Conservation (phyloP, 2,888 invertebrate species). For the Eumacrocentrus americanus region DNA sequence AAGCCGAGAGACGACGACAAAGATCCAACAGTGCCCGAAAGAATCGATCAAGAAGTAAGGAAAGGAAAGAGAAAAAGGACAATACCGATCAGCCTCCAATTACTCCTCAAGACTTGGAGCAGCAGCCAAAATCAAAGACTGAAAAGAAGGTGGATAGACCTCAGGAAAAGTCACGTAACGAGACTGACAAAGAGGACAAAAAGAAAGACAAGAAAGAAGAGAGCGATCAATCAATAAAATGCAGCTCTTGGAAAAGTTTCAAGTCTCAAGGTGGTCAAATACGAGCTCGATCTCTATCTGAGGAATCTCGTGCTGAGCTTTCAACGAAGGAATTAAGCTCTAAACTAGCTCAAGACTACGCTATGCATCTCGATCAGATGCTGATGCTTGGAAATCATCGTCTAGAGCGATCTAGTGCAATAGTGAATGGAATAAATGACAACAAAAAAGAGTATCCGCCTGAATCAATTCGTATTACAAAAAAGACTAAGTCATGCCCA, state of each 20-base stretch:
- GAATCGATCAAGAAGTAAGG: constrained; percentile 37
- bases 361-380: constrained; percentile 53
- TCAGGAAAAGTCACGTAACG: constrained; percentile 18
- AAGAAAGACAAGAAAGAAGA: constrained; percentile 32
- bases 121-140: constrained; percentile 25
- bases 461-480: constrained; percentile 52
- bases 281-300: background rate
- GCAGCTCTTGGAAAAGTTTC: constrained; percentile 49
- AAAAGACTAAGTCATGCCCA: constrained; percentile 41
- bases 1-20: constrained; percentile 26
- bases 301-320: background rate
- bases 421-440: constrained; percentile 46
- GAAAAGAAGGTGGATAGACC: constrained; percentile 24
- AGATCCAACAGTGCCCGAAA: constrained; percentile 42
- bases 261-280: constrained; percentile 37
- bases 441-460: constrained; percentile 55
- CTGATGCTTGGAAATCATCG: constrained; percentile 51
- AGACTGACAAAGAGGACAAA: background rate
- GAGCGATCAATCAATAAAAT: constrained; percentile 36
- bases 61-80: constrained; percentile 30
- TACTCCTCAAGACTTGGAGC: constrained; percentile 30
- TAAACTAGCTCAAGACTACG: constrained; percentile 53
- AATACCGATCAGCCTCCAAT: constrained; percentile 24
- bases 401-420: constrained; percentile 44
- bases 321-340: constrained; percentile 16